phyloP scores from a whole-genome alignment of 2,888 invertebrate species.

The Cosmia pyralina region DNA sequence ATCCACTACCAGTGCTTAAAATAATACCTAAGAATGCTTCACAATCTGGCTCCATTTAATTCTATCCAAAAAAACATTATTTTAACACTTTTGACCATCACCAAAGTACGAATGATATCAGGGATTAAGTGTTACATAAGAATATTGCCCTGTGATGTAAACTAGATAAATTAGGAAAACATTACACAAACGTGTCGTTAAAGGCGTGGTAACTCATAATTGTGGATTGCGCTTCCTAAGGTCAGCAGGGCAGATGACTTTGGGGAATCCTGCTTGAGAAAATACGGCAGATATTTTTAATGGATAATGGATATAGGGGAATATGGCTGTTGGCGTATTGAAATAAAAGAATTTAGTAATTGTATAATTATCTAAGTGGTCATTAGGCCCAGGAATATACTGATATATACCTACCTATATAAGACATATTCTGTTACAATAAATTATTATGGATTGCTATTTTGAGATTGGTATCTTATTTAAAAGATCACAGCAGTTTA shows the following conservation, averaged over 20 bases:
- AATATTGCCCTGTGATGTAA: conserved; percentile 4
- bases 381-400: no score
- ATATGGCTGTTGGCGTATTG: background rate
- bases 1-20: background rate
- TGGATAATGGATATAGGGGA: background rate
- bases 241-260: background rate
- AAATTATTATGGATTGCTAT: background rate
- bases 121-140: background rate
- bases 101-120: background rate
- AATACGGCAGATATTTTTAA: background rate
- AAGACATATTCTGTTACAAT: background rate
- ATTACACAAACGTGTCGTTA: background rate
- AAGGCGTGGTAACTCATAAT: no score
- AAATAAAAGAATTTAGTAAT: no score
- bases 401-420: background rate
- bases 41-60: background rate
- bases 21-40: background rate
- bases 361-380: no score
- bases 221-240: background rate
- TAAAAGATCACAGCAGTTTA: background rate
- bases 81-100: background rate
- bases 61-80: background rate
- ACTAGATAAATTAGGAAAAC: background rate
- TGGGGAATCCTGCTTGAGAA: background rate
- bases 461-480: background rate